A percentile compares a stretch with the other conserved stretches of the same genome.
Evolutionary conservation across 1,140 invertebrate species (phyloP).

Genomic region (Rhopalosiphum maidis): DNA sequence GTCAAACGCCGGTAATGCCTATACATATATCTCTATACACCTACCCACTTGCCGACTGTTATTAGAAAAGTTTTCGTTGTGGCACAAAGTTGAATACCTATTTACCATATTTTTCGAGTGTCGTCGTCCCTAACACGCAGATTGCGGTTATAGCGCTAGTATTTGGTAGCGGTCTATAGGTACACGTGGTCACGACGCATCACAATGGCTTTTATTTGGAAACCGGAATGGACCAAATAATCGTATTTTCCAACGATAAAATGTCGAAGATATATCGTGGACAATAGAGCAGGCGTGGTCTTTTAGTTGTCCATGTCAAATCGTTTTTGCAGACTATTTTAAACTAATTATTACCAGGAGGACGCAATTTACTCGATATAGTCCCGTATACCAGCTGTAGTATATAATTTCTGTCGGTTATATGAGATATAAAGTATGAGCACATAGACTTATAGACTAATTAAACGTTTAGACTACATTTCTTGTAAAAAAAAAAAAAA

Average conservation of each 20-base stretch:
- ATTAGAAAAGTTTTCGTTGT: not conserved
- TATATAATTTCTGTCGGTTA: not conserved
- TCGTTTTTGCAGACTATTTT: too few relatives aligned
- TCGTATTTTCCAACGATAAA: not conserved
- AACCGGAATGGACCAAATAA: not conserved
- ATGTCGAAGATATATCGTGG: not conserved
- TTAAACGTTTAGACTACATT: too few relatives aligned
- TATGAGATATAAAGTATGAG: not conserved
- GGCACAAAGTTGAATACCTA: not conserved
- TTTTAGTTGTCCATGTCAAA: too few relatives aligned
- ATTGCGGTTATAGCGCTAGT: not conserved
- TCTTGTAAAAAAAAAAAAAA: not conserved
- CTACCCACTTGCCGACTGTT: not conserved
- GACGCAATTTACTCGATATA: not conserved
- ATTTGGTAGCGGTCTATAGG: not conserved
- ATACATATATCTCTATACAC: too few relatives aligned
- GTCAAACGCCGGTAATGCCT: not conserved
- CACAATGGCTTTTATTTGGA: not conserved
- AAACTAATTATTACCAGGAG: too few relatives aligned
- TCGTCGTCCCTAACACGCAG: not conserved
- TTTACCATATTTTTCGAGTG: not conserved
- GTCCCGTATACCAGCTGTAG: not conserved
- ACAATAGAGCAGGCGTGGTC: not conserved
- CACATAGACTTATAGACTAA: too few relatives aligned
- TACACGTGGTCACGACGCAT: not conserved